phyloP scores from a whole-genome alignment of 1,140 invertebrate species.

The Amyelois transitella region DNA sequence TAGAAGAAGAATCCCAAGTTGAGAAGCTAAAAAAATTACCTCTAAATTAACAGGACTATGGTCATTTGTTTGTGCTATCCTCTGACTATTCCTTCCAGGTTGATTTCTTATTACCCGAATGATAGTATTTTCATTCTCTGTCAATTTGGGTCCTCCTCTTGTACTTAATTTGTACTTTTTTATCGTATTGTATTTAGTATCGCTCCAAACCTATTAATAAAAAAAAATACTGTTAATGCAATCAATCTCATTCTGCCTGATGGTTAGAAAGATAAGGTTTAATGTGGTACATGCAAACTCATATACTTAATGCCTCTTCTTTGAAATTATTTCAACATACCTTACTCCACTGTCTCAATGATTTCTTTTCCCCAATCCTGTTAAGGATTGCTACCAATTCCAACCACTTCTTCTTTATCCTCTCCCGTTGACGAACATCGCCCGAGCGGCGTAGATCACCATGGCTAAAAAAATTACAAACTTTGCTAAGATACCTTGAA shows the following conservation, averaged over 20 bases:
- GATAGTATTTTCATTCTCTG: conserved; percentile 6
- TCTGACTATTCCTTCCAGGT: background rate
- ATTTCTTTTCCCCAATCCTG: conserved; percentile 6
- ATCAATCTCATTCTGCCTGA: no score
- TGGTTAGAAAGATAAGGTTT: no score
- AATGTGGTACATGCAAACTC: no score
- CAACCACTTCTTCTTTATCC: conserved; percentile 11
- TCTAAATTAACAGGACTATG: no score
- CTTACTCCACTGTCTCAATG: conserved; percentile 9
- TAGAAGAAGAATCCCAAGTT: no score
- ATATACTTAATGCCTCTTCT: no score
- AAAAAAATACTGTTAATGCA: no score
- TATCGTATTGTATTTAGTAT: conserved; percentile 11
- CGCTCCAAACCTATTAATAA: conserved; percentile 11
- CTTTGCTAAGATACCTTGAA: background rate
- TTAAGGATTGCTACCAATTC: conserved; percentile 8
- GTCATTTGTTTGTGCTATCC: background rate
- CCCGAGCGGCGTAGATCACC: conserved; percentile 6
- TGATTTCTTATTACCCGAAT: background rate
- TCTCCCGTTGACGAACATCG: background rate
- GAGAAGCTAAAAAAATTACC: no score
- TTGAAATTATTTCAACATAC: conserved; percentile 4
- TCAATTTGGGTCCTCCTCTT: conserved; percentile 1
- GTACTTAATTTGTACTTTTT: conserved; percentile 1
- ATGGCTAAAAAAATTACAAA: conserved; percentile 5